A percentile compares a stretch with the other conserved stretches of the same genome.
Conservation (phyloP, 2,797 vertebrate species). For the Trematomus bernacchii region DNA sequence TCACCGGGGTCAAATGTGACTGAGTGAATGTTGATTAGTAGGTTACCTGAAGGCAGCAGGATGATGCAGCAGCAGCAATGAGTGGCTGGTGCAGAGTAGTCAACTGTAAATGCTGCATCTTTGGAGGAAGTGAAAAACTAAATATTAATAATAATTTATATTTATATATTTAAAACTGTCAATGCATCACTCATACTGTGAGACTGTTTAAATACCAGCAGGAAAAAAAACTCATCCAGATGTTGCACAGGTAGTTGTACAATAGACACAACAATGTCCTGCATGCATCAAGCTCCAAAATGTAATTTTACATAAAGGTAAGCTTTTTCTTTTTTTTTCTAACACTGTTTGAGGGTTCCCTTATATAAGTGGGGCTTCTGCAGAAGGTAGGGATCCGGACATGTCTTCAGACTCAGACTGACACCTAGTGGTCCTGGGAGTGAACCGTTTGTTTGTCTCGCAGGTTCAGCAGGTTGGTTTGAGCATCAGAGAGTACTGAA, state of each 20-base stretch:
- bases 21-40: background rate
- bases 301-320: background rate
- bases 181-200: background rate
- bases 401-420: constrained; percentile 66
- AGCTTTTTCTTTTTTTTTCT: constrained; percentile 9
- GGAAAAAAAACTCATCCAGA: constrained; percentile 11
- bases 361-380: constrained; percentile 51
- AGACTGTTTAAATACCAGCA: background rate
- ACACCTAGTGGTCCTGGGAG: constrained; percentile 67
- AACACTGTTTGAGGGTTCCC: constrained; percentile 26
- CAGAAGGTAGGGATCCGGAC: constrained; percentile 9
- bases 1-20: constrained; percentile 53
- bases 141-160: too few species aligned
- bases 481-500: background rate
- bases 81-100: background rate
- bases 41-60: background rate
- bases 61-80: constrained; percentile 15
- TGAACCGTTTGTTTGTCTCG: constrained; percentile 62
- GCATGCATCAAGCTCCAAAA: background rate
- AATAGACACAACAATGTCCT: background rate
- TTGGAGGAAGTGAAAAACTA: background rate
- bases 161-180: background rate
- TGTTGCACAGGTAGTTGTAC: background rate
- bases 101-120: background rate
- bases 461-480: constrained; percentile 15